Evolutionary conservation across 2,113 vertebrate genomes (phyloP).

Genomic region (Mastomys natalensis): DNA sequence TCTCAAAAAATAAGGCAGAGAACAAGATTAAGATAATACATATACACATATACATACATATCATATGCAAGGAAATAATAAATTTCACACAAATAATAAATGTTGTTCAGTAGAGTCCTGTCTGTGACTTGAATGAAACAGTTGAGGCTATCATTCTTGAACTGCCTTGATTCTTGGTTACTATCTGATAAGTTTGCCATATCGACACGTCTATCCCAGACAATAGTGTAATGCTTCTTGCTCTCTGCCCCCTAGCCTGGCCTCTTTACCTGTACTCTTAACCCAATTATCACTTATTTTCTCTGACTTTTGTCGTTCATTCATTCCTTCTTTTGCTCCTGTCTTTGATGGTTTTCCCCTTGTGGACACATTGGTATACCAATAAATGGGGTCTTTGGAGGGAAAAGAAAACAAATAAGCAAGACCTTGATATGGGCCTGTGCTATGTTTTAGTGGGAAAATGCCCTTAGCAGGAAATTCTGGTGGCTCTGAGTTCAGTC

Average conservation of each 20-base stretch:
- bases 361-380: not conserved
- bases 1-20: not conserved
- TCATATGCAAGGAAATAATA: not conserved
- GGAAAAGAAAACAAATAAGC: not conserved
- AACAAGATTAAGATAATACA: not conserved
- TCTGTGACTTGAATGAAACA: not conserved
- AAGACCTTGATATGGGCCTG: not conserved
- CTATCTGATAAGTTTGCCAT: not conserved
- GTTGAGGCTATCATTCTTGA: not conserved
- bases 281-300: not conserved
- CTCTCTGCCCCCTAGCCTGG: not conserved
- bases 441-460: not conserved
- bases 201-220: not conserved
- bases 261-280: not conserved
- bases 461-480: not conserved
- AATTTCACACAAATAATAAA: not conserved
- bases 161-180: not conserved
- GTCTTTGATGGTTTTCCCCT: not conserved
- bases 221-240: not conserved
- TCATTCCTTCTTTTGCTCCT: not conserved
- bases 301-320: not conserved
- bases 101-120: not conserved
- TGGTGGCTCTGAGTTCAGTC: not conserved
- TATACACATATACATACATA: not conserved
- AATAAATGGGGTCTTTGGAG: not conserved